Base-by-base conservation (phyloP, 2,888 invertebrate species). In the Capitulum mitella region DNA sequence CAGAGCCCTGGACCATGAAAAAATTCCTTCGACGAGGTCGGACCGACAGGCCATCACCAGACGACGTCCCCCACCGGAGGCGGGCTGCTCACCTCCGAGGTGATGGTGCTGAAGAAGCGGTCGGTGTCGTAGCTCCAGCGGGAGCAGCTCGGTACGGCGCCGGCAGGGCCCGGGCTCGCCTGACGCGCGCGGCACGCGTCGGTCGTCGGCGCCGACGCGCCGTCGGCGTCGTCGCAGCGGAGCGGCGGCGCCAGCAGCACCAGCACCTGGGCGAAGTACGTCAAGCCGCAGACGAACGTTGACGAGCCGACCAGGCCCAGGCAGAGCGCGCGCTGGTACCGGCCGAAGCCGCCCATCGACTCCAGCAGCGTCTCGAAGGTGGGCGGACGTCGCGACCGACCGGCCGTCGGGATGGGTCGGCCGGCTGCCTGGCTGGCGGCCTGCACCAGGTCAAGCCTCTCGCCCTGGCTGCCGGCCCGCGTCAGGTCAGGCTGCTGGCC, bases 291-390 rank as follows among this genome's bases (percentile, higher is more conserved):
- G 22, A 82, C 34, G 37, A 80, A 78, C 22, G 80, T 81, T 19
- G 80, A 81, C 54, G 80, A 29, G 22, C 80, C 80, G 75, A 82
- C 79, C 74, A 81, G 77, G 46, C 81, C n/a, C 75, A 82, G 78
- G 75, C 81, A 81, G 22, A 82, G 79, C n/a, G 82, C 78, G 81
- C 83, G 83, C 83, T 86, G 85, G 81, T 86, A 83, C 81, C 85
- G 88, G 88, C 1, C 89, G 89, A 0, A 85, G 84, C 78, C 84
- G 83, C 75, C 85, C 83, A 81, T 83, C 84, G 79, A 80, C 22
- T 70, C 54, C 51, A 81, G 64, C 14, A 81, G 46, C 54, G 80
- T 79, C 29, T 81, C 81, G 79, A 81, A 81, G 26, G 58, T 29
- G n/a, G 58, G n/a, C 29, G 58, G 58, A n/a, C 22, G 14, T n/a